A percentile compares a stretch with the other conserved stretches of the same genome.
phyloP scores from a whole-genome alignment of 2,797 vertebrate genomes.

The Gouania willdenowi region DNA sequence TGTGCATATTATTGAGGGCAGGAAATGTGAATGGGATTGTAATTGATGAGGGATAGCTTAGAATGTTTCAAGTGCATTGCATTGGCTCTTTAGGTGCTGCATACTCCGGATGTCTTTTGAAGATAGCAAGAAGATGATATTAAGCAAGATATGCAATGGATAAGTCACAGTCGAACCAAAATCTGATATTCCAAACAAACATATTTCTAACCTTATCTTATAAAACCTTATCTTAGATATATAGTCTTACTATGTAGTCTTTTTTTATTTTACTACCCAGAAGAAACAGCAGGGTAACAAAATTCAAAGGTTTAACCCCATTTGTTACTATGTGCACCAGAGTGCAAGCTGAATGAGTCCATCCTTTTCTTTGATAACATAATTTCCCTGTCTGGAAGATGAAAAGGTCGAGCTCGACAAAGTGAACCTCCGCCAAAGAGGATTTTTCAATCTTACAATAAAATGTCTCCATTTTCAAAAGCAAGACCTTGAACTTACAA shows the following conservation, averaged over 20 bases:
- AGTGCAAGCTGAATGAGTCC: slow-evolving; percentile 3
- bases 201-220: too few relatives aligned
- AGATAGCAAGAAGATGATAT: too few relatives aligned
- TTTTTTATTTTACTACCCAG: too few relatives aligned
- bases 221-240: too few relatives aligned
- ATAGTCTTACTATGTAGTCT: too few relatives aligned
- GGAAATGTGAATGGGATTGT: slow-evolving; percentile 38
- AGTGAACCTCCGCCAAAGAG: slow-evolving; percentile 57
- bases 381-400: slow-evolving; percentile 35
- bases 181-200: too few relatives aligned
- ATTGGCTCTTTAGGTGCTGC: neutral
- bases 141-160: too few relatives aligned
- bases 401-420: slow-evolving; percentile 58
- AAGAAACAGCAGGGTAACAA: neutral
- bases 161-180: too few relatives aligned
- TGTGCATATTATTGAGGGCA: slow-evolving; percentile 38
- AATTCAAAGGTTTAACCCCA: neutral
- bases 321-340: slow-evolving; percentile 15
- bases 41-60: slow-evolving; percentile 41
- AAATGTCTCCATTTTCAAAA: slow-evolving; percentile 63
- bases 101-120: neutral
- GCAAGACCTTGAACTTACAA: slow-evolving; percentile 68
- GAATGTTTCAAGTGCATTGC: slow-evolving; percentile 14
- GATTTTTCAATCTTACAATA: slow-evolving; percentile 61
- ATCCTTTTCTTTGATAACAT: slow-evolving; percentile 30